These are phyloP conservation scores for Chionis minor DNA, from an alignment of 2,113 vertebrate genomes.

Conservation along the genomic window DNA sequence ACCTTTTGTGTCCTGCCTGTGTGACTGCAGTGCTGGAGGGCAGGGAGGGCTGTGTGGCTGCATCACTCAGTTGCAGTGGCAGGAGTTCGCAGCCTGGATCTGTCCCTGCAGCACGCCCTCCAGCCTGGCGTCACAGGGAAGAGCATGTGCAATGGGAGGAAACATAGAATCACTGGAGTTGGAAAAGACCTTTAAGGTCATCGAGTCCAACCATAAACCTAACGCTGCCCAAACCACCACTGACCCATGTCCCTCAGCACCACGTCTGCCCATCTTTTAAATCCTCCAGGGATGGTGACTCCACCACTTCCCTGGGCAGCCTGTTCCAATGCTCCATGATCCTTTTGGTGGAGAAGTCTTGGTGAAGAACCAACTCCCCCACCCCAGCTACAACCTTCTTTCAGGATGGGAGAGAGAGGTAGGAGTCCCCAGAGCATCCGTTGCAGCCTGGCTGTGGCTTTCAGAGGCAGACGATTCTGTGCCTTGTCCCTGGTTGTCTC, in stretches of 20 bases:
- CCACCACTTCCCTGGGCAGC: no score
- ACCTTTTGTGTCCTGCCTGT: rapidly evolving
- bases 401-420: background rate
- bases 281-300: no score
- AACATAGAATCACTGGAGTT: background rate
- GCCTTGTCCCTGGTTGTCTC: background rate
- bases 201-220: no score
- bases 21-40: background rate
- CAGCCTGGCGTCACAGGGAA: background rate
- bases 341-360: no score
- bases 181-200: no score
- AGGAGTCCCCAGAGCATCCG: background rate
- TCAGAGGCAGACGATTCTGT: background rate
- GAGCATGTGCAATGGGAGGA: rapidly evolving
- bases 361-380: no score
- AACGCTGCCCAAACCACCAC: no score
- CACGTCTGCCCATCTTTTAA: no score
- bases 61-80: background rate
- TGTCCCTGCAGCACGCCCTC: background rate
- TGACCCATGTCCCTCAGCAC: no score
- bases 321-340: no score
- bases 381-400: no score
- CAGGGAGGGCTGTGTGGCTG: no score
- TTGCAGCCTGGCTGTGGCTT: background rate
- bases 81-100: background rate